Evolutionary conservation across 1,140 invertebrate genomes (phyloP).

Genomic region (Hyposmocoma kahamanoa): DNA sequence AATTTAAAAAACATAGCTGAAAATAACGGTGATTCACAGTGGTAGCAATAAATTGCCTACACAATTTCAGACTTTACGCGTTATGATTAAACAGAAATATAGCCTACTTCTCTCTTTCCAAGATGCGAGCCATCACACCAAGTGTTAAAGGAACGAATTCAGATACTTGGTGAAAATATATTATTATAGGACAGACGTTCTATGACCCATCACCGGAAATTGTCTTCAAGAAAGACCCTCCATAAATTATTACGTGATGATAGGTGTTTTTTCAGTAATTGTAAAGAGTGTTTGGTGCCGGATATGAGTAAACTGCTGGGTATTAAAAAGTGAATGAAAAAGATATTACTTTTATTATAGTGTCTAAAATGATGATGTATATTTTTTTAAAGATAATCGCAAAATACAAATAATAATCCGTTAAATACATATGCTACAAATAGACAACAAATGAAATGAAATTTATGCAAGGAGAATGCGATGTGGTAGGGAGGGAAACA

Average conservation of each 20-base stretch:
- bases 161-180: background rate
- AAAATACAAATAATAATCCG: too few relatives aligned
- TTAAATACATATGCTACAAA: too few relatives aligned
- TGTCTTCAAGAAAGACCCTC: background rate
- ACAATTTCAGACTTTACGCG: background rate
- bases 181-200: background rate
- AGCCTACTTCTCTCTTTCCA: background rate
- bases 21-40: conserved; percentile 4
- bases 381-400: too few relatives aligned
- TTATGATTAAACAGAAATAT: background rate
- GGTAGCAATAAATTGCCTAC: background rate
- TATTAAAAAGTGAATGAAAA: too few relatives aligned
- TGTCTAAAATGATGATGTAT: too few relatives aligned
- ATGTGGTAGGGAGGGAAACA: background rate
- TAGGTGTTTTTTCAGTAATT: too few relatives aligned
- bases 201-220: background rate
- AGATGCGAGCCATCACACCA: background rate
- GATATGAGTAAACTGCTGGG: too few relatives aligned
- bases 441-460: too few relatives aligned
- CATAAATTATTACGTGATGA: too few relatives aligned
- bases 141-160: background rate
- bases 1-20: conserved; percentile 12
- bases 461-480: background rate
- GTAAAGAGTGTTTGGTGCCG: too few relatives aligned
- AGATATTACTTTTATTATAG: too few relatives aligned